Evolutionary conservation across 23 tunicate genomes (phyloP).

Genomic region (Aplidium turbinatum): DNA sequence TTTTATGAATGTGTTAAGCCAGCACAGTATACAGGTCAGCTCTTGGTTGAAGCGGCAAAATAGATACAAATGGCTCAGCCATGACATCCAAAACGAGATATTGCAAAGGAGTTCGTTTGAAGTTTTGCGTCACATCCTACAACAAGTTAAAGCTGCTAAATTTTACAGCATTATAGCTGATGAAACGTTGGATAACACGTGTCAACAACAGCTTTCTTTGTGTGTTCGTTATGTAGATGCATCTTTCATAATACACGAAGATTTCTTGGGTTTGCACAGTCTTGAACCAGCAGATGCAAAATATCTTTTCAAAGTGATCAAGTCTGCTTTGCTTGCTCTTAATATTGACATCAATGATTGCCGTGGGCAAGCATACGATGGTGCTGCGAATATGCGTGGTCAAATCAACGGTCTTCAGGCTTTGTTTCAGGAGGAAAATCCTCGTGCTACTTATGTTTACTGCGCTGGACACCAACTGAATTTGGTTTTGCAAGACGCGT

Average conservation of each 20-base stretch:
- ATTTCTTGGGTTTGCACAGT: not conserved
- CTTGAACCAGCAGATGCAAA: not conserved
- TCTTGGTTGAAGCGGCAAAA: not conserved
- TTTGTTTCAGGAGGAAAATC: not conserved
- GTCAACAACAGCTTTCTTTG: not conserved
- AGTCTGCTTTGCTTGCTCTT: not conserved
- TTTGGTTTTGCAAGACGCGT: conserved; percentile 18
- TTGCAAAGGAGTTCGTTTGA: conserved; percentile 1
- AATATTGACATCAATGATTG: not conserved
- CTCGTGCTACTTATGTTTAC: conserved; percentile 14
- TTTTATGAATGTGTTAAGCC: not conserved
- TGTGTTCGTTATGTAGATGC: conserved; percentile 13
- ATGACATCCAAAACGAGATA: conserved; percentile 21
- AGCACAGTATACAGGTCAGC: not conserved
- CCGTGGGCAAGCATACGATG: conserved; percentile 21
- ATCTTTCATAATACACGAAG: conserved; percentile 1
- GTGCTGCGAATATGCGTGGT: no score
- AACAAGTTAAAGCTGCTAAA: not conserved
- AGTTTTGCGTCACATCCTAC: not conserved
- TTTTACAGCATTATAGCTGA: conserved; percentile 16
- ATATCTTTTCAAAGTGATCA: not conserved
- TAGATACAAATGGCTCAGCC: conserved; percentile 10
- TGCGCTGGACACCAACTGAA: no score
- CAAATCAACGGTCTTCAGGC: no score
- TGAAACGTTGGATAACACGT: conserved; percentile 7